These are phyloP conservation scores for Bolborhynchus lineola DNA, from an alignment of 2,113 vertebrate species.

Conservation along the genomic window DNA sequence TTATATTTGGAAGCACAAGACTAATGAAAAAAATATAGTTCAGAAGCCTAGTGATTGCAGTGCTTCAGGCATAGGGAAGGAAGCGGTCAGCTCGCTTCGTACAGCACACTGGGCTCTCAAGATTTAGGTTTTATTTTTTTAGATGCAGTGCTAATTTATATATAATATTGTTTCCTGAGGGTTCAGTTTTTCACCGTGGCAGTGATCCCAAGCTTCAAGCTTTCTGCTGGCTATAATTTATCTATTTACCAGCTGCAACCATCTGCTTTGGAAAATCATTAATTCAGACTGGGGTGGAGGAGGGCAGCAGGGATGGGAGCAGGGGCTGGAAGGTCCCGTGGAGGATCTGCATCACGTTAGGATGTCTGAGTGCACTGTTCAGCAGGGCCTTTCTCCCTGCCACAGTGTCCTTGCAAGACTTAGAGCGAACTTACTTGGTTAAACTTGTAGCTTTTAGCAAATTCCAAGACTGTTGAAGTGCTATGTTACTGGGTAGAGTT, in stretches of 20 bases:
- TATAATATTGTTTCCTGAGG: slow-evolving; percentile 11
- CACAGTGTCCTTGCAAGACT: not conserved
- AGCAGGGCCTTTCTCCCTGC: not conserved
- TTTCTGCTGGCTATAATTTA: slow-evolving; percentile 40
- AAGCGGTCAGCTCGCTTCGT: not conserved
- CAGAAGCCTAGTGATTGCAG: slow-evolving; percentile 51
- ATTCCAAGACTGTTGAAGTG: not conserved
- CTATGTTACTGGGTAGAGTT: not conserved
- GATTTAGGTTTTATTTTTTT: not conserved
- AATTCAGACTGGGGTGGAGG: not conserved
- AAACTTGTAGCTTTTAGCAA: not conserved
- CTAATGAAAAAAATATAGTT: slow-evolving; percentile 63
- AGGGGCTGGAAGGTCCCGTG: not conserved
- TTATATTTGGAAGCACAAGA: slow-evolving; percentile 69
- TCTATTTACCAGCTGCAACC: slow-evolving; percentile 19
- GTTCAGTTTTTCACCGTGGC: not conserved
- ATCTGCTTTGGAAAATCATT: slow-evolving; percentile 36
- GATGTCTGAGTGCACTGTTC: not conserved
- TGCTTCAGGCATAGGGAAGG: slow-evolving; percentile 45
- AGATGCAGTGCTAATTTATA: not conserved
- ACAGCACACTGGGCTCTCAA: not conserved
- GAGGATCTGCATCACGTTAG: not conserved
- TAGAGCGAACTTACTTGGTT: not conserved
- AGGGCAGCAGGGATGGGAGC: not conserved
- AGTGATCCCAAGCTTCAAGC: not conserved